Base-by-base conservation (phyloP, 1,140 invertebrate genomes). In the Stegodyphus dumicola region DNA sequence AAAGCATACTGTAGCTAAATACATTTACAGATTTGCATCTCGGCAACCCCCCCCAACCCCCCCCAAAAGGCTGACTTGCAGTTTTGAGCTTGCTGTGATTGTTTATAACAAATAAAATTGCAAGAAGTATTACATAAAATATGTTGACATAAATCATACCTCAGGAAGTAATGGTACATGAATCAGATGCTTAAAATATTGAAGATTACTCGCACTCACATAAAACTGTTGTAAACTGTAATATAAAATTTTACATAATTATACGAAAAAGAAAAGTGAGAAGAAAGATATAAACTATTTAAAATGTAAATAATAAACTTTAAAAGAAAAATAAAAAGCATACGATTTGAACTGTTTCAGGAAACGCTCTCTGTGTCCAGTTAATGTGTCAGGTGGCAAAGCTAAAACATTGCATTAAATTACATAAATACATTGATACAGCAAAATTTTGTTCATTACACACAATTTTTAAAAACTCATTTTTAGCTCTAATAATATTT, bases 141-240 rank as follows among this genome's bases (percentile, higher is more conserved):
- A 33, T 33, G 33, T 33, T 33, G 56, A 60, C n/a, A 49, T 53
- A 33, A 33, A 48, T 80, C 88, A 91, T 92, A 96, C 95, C 90
- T 97, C 95, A 13, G 98, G 98, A 88, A 99, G 92, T 18, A 94
- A 92, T 11, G 98, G 98, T 88, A 99, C 95, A 80, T 96, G 95
- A 85, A 99, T 97, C 65, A 99, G 92, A 90, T 97, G 95, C 90
- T 97, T 96, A 90, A 99, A 99, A 92, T 99, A 99, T 91, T 99
- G 98, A 88, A 99, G 92, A 89, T 95, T 98, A 89, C 95, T 94
- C 7, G 97, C 95, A 88, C 95, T 96, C 88, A 96, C 94, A 90
- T 99, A 99, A 92, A 99, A 99, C 88, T 94, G 93, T 90, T 97
- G 96, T 53, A 99, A 91, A 88, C 91, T 92, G 87, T 83, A 89